phyloP scores from a whole-genome alignment of 1,140 invertebrate species.

The Drosophila albomicans region DNA sequence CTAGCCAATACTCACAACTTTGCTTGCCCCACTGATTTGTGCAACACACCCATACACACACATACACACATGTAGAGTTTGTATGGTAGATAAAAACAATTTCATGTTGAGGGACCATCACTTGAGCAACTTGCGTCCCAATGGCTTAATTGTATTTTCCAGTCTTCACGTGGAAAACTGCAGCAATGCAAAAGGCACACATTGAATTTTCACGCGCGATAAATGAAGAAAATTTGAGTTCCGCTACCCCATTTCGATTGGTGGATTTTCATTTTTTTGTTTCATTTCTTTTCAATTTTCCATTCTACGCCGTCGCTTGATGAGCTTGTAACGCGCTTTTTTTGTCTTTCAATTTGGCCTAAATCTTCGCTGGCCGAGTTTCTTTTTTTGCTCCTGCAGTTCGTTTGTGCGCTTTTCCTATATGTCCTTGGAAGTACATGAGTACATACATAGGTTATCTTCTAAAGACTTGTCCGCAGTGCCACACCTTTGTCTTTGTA shows the following conservation, averaged over 20 bases:
- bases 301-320: slow-evolving; percentile 13
- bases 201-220: slow-evolving; percentile 60
- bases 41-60: slow-evolving; percentile 21
- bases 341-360: slow-evolving; percentile 61
- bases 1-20: slow-evolving; percentile 22
- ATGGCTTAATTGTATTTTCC: slow-evolving; percentile 76
- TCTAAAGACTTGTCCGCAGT: neutral
- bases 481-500: no score
- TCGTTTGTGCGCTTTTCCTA: neutral
- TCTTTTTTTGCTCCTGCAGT: neutral
- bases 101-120: slow-evolving; percentile 46
- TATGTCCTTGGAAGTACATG: neutral
- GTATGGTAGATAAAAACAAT: slow-evolving; percentile 30
- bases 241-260: neutral
- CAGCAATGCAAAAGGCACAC: slow-evolving; percentile 11
- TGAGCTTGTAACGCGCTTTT: slow-evolving; percentile 37
- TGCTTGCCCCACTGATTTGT: slow-evolving; percentile 40
- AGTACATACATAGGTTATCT: neutral
- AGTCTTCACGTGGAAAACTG: slow-evolving; percentile 36
- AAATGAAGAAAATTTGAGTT: slow-evolving; percentile 51
- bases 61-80: neutral
- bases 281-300: slow-evolving; percentile 8
- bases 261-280: neutral
- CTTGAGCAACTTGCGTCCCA: slow-evolving; percentile 68
- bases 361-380: slow-evolving; percentile 35